Evolutionary conservation across 2,113 vertebrate species (phyloP), one percentile per base, ranked within the genome.

Genomic region (Coryphaenoides rupestris): DNA sequence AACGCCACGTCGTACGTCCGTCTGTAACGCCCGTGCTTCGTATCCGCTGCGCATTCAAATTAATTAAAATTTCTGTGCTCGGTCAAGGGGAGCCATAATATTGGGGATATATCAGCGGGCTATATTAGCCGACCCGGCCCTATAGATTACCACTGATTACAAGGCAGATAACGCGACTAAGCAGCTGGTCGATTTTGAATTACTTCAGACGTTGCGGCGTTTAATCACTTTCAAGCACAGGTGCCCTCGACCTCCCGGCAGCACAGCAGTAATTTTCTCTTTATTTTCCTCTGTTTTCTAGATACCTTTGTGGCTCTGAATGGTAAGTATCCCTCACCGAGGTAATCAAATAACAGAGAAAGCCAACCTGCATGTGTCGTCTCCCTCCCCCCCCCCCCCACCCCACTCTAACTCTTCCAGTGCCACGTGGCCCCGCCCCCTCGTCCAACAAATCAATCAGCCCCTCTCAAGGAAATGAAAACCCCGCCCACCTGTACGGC

Each of bases 271-370:
- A 7, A 90, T 88, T 92, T 65, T 88, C 92, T 65, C 67, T 89
- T 91, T 77, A 60, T 69, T 68, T 65, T 75, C 59, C 75, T 66
- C 70, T 50, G 77, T 66, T 60, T 83, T 94, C 76, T 91, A 97
- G 94, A 96, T 92, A 93, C 95, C 84, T 96, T 98, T 84, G 94
- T 98, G 94, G 95, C 95, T 28, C 88, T 96, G 88, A 98, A 98
- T 87, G 95, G 95, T 98, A 93, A 96, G 95, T 89, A 79, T 71
- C 26, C 72, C 47, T 28, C 16, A 55, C 65, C 69, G 45, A 62
- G 23, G 54, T 78, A 80, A 79, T 82, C 63, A 68, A 66, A 79
- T 69, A 65, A 72, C 67, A 70, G 56, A 53, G 69, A n/a, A n/a
- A n/a, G 58, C 26, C 33, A 54, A 23, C 60, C 67, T 60, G 58